A percentile compares a stretch with the other conserved stretches of the same genome.
phyloP scores from a whole-genome alignment of 2,113 vertebrate species.

The Mobula hypostoma region DNA sequence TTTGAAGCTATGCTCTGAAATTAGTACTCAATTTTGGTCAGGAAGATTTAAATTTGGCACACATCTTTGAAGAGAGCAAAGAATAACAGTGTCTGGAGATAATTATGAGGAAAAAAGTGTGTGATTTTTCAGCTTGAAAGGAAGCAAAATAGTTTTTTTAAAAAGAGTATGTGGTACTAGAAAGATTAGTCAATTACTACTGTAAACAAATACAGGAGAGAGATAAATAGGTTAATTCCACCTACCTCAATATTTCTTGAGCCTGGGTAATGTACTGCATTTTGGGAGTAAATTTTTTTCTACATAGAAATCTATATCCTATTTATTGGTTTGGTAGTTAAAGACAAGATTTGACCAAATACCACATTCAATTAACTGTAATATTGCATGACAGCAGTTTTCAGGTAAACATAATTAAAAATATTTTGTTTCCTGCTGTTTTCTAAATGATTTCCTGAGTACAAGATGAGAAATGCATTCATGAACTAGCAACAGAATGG shows the following conservation, averaged over 20 bases:
- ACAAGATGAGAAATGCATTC: too few relatives aligned
- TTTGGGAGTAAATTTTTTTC: background rate
- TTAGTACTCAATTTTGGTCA: background rate
- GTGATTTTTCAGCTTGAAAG: background rate
- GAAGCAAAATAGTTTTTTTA: background rate
- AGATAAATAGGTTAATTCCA: background rate
- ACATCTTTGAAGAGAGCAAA: background rate
- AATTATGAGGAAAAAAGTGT: background rate
- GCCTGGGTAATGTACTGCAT: background rate
- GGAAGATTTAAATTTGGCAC: background rate
- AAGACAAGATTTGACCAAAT: too few relatives aligned
- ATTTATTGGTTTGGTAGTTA: too few relatives aligned
- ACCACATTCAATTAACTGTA: too few relatives aligned
- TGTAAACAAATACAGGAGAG: background rate
- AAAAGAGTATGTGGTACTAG: background rate
- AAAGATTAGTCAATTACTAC: background rate
- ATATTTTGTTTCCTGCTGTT: too few relatives aligned
- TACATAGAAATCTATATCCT: background rate
- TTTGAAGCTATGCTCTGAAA: background rate
- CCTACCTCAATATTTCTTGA: background rate
- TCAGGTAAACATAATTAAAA: too few relatives aligned
- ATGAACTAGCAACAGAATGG: too few relatives aligned
- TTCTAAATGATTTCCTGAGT: too few relatives aligned
- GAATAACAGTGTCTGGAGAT: background rate
- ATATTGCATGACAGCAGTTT: too few relatives aligned